phyloP scores from a whole-genome alignment of 1,140 invertebrate species.

The Argopecten irradians region DNA sequence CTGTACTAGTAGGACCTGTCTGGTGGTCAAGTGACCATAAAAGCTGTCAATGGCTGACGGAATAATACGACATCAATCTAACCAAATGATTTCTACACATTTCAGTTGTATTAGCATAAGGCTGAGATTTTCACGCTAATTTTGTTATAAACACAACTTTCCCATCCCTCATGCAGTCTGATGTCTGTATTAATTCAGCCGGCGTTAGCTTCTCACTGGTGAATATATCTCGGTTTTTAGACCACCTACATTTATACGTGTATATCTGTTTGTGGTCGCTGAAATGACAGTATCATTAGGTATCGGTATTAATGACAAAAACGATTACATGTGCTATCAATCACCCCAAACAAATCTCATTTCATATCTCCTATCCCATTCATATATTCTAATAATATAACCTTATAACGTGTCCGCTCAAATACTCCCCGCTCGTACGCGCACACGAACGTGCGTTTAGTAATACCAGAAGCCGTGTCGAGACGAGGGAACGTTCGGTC shows the following conservation, averaged over 20 bases:
- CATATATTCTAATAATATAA: not conserved
- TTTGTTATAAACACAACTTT: too few relatives aligned
- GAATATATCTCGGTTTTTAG: not conserved
- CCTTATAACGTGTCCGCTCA: not conserved
- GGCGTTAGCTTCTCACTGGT: too few relatives aligned
- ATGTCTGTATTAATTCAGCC: too few relatives aligned
- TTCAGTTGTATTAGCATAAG: too few relatives aligned
- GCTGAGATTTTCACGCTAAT: too few relatives aligned
- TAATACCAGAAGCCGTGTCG: not conserved
- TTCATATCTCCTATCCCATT: not conserved
- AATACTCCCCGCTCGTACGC: not conserved
- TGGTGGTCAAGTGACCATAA: too few relatives aligned
- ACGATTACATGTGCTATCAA: not conserved
- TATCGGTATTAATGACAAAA: not conserved
- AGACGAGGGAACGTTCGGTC: constrained; percentile 30
- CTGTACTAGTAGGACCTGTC: too few relatives aligned
- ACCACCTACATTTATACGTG: not conserved
- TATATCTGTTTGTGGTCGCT: not conserved
- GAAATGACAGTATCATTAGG: not conserved
- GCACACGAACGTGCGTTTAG: not conserved
- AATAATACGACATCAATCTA: too few relatives aligned
- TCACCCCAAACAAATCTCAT: not conserved
- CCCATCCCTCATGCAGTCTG: too few relatives aligned
- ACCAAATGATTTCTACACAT: too few relatives aligned
- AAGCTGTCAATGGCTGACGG: too few relatives aligned